A percentile compares a stretch with the other conserved stretches of the same genome.
These are phyloP conservation scores for Mus spretus DNA, from an alignment of 2,797 vertebrate species.

Conservation along the genomic window DNA sequence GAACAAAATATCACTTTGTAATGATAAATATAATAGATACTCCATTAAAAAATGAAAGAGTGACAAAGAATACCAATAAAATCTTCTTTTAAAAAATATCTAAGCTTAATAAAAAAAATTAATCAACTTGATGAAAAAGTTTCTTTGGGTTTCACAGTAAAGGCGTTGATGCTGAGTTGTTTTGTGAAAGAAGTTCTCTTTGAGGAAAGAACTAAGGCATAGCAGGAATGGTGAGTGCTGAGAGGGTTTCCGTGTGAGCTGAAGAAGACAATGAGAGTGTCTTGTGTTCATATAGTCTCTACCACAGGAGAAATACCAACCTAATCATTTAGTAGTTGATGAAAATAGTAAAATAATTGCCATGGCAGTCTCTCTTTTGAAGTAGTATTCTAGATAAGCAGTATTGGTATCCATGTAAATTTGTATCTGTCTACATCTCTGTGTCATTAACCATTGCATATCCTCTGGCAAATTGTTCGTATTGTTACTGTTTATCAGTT, in stretches of 20 bases:
- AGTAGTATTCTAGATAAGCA: neutral
- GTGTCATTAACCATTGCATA: neutral
- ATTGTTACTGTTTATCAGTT: neutral
- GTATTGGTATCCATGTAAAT: neutral
- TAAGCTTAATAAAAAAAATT: neutral
- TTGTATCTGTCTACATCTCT: neutral
- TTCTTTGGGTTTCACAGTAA: neutral
- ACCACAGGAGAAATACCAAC: neutral
- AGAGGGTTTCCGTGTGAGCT: neutral
- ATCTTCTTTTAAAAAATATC: neutral
- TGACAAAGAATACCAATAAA: neutral
- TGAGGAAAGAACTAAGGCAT: neutral
- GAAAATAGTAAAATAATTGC: slow-evolving; percentile 19
- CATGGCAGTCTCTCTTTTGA: neutral
- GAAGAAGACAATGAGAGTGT: neutral
- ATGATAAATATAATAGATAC: neutral
- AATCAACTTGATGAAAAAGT: neutral
- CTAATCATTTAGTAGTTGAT: neutral
- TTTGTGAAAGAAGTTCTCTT: neutral
- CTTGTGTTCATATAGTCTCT: neutral
- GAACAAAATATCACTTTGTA: neutral
- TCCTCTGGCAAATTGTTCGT: neutral
- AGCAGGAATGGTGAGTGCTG: neutral
- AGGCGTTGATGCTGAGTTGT: neutral
- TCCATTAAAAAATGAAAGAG: neutral